Percentiles rank a stretch among this genome's conserved stretches.
These are phyloP conservation scores for Drosophila auraria DNA, from an alignment of 1,140 invertebrate species.

Conservation along the genomic window DNA sequence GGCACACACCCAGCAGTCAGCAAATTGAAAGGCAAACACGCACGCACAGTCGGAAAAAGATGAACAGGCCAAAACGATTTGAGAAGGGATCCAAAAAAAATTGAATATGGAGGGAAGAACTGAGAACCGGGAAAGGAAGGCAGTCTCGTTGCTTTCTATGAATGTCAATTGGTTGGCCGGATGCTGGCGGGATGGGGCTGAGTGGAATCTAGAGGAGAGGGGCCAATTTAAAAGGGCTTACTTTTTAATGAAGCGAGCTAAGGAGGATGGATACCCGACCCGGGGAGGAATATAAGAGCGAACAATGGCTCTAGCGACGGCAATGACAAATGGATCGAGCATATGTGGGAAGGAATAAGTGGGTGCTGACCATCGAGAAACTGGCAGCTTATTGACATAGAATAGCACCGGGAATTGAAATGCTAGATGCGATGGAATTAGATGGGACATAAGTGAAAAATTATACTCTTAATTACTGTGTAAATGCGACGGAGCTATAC, in stretches of 20 bases:
- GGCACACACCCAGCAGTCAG: constrained; percentile 63
- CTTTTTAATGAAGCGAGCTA: constrained; percentile 76
- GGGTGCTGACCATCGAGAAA: constrained; percentile 36
- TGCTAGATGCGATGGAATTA: constrained; percentile 67
- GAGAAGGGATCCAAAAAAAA: constrained; percentile 52
- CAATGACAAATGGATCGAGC: constrained; percentile 45
- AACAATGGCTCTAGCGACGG: constrained; percentile 24
- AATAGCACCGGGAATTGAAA: constrained; percentile 62
- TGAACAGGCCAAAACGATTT: constrained; percentile 61
- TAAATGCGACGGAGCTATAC: not conserved
- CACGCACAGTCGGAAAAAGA: constrained; percentile 28
- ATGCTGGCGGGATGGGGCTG: constrained; percentile 25
- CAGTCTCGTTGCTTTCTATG: constrained; percentile 57
- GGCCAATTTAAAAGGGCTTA: constrained; percentile 81
- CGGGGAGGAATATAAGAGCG: constrained; percentile 1
- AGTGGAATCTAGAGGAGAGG: constrained; percentile 12
- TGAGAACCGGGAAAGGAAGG: constrained; percentile 36
- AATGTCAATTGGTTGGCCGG: constrained; percentile 70
- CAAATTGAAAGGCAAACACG: constrained; percentile 73
- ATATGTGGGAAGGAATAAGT: constrained; percentile 36
- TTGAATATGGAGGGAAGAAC: constrained; percentile 15
- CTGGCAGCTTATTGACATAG: constrained; percentile 53
- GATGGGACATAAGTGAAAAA: constrained; percentile 45
- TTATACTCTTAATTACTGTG: constrained; percentile 17
- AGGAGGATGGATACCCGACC: constrained; percentile 40